These are phyloP conservation scores for Ochropleura plecta DNA, from an alignment of 2,888 invertebrate genomes.

Conservation along the genomic window DNA sequence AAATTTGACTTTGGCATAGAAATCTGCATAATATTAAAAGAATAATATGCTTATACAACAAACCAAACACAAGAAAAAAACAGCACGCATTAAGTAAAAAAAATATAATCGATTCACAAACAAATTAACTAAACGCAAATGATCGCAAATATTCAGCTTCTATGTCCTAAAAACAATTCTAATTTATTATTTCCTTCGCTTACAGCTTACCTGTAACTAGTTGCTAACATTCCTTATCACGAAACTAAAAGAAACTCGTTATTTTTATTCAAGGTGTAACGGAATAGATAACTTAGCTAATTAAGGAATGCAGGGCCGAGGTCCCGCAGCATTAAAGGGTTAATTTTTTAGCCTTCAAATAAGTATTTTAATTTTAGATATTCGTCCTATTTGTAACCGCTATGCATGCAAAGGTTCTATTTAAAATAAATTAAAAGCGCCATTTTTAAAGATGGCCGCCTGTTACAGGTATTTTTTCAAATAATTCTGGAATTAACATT, in stretches of 20 bases:
- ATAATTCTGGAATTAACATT: constrained; percentile 34
- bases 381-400: constrained; percentile 58
- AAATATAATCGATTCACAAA: constrained; percentile 26
- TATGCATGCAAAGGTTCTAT: constrained; percentile 45
- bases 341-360: constrained; percentile 48
- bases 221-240: constrained; percentile 63
- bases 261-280: constrained; percentile 65
- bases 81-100: not conserved
- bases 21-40: not conserved
- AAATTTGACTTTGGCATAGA: not conserved
- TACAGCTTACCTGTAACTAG: constrained; percentile 49
- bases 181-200: constrained; percentile 62
- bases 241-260: constrained; percentile 61
- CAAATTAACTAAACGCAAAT: constrained; percentile 46
- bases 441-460: constrained; percentile 23
- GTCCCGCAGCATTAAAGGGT: constrained; percentile 34
- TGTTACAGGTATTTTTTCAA: constrained; percentile 29
- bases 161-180: constrained; percentile 53
- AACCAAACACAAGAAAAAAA: not conserved
- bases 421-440: constrained; percentile 41
- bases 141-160: constrained; percentile 32
- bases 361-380: constrained; percentile 56
- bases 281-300: constrained; percentile 62
- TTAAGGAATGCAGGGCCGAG: constrained; percentile 56
- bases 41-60: not conserved